Evolutionary conservation across 2,113 vertebrate species (phyloP).

Genomic region (Larimichthys crocea): DNA sequence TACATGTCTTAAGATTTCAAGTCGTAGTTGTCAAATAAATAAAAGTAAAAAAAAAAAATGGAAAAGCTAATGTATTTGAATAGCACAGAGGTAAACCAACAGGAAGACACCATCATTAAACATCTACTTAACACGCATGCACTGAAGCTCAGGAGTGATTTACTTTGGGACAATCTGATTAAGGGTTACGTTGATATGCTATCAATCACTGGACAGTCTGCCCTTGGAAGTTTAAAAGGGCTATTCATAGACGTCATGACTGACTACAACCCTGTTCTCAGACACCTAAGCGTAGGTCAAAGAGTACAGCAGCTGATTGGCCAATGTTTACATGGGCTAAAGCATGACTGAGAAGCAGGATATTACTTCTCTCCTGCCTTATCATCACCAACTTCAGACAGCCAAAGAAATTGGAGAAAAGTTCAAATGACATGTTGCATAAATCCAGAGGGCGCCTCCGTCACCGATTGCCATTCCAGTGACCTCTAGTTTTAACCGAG

Average conservation of each 20-base stretch:
- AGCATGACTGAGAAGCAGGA: not conserved
- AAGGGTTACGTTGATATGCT: conserved; percentile 43
- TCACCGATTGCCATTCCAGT: conserved; percentile 13
- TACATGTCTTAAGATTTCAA: too few species aligned
- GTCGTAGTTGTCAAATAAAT: not conserved
- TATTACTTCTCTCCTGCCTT: conserved; percentile 16
- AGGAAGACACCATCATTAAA: not conserved
- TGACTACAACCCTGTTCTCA: not conserved
- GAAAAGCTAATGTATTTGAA: not conserved
- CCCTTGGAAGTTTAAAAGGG: conserved; percentile 37
- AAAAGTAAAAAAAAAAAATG: not conserved
- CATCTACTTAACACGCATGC: not conserved
- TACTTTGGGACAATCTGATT: conserved; percentile 52
- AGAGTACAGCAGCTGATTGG: conserved; percentile 18
- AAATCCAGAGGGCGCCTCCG: not conserved
- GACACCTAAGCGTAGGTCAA: conserved; percentile 24
- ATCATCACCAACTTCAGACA: conserved; percentile 22
- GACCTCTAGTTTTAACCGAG: conserved; percentile 31
- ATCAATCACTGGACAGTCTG: conserved; percentile 33
- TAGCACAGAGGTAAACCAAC: not conserved
- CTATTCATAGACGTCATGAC: conserved; percentile 21
- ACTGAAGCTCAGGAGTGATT: conserved; percentile 24
- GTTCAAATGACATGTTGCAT: conserved; percentile 13
- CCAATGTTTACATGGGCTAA: conserved; percentile 27
- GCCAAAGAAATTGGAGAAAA: not conserved